These are phyloP conservation scores for Enteromius anoplus DNA, from an alignment of 2,797 vertebrate species.

Conservation along the genomic window DNA sequence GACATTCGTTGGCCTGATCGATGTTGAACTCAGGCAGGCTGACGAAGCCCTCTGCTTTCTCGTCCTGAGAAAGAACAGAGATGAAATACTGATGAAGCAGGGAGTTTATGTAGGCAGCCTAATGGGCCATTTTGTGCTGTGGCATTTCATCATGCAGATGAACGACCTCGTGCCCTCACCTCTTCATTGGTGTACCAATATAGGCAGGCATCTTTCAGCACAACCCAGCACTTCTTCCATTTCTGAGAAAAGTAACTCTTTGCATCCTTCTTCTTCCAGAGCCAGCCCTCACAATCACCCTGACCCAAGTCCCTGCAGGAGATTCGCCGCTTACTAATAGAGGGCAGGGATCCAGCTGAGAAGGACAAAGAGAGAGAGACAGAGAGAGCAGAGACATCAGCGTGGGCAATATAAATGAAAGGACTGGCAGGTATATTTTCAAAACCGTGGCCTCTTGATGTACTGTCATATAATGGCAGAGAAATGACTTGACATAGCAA, in stretches of 20 bases:
- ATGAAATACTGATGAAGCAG: slow-evolving; percentile 16
- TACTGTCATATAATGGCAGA: slow-evolving; percentile 3
- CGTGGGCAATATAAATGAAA: slow-evolving; percentile 6
- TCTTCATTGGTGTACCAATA: slow-evolving; percentile 99
- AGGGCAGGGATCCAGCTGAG: slow-evolving; percentile 84
- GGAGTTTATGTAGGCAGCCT: background rate
- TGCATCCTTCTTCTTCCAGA: slow-evolving; percentile 99
- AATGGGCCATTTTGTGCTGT: background rate
- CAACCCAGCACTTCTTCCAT: slow-evolving; percentile 99
- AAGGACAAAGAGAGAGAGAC: slow-evolving; percentile 31
- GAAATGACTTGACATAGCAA: slow-evolving; percentile 5
- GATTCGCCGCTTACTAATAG: slow-evolving; percentile 95
- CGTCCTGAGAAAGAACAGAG: slow-evolving; percentile 81
- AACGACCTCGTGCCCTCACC: slow-evolving; percentile 74
- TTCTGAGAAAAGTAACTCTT: slow-evolving; percentile 99
- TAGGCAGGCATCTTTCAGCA: slow-evolving; percentile 93
- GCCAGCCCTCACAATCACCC: slow-evolving; percentile 98
- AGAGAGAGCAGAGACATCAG: slow-evolving; percentile 41
- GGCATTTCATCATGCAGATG: background rate
- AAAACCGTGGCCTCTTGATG: slow-evolving; percentile 14
- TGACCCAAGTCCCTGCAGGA: slow-evolving; percentile 97
- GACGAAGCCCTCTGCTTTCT: slow-evolving; percentile 98
- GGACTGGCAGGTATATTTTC: background rate
- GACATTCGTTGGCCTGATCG: slow-evolving; percentile 95
- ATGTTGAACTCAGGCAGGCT: slow-evolving; percentile 98